These are phyloP conservation scores for Pelagia noctiluca DNA, from an alignment of 30 jellyfish, hydroid and myxozoan species.

Conservation along the genomic window DNA sequence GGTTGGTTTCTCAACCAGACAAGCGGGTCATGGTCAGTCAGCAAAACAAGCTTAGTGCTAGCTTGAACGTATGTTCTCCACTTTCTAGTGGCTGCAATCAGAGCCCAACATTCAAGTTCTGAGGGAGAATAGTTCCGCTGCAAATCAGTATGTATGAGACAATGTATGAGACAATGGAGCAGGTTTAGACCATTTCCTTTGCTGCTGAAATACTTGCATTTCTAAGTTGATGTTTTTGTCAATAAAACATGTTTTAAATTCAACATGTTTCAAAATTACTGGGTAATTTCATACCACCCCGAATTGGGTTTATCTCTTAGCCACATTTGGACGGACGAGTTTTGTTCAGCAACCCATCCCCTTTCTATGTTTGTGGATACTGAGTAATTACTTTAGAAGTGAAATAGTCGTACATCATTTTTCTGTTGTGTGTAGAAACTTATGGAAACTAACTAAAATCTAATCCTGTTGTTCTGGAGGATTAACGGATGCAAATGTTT, in stretches of 20 bases:
- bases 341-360: background rate
- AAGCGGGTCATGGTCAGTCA: no score
- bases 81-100: no score
- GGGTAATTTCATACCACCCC: conserved; percentile 1
- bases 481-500: background rate
- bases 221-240: background rate
- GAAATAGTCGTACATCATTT: background rate
- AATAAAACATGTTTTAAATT: background rate
- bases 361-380: background rate
- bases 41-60: no score
- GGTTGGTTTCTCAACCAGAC: no score
- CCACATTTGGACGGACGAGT: background rate
- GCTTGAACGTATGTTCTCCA: no score
- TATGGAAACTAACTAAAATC: background rate
- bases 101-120: no score
- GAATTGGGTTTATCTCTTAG: background rate
- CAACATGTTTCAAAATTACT: background rate
- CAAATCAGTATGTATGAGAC: no score
- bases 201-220: conserved; percentile 2
- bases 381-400: background rate
- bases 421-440: background rate
- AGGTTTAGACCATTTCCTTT: background rate
- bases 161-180: background rate
- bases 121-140: no score
- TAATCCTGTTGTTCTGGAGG: background rate